phyloP scores from a whole-genome alignment of 1,140 invertebrate genomes.

The Laodelphax striatellus region DNA sequence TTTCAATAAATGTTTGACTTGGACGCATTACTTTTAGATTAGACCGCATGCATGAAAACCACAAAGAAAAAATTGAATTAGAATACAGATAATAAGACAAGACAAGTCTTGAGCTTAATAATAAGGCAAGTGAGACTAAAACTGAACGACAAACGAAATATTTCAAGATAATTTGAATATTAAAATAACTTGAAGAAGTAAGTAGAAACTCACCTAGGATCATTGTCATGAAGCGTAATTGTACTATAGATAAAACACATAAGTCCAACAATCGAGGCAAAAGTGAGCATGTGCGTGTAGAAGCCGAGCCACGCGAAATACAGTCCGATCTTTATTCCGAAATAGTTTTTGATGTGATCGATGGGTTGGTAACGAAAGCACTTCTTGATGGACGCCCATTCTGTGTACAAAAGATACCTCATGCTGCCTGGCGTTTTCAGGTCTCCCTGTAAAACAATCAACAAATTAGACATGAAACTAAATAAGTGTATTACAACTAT shows the following conservation, averaged over 20 bases:
- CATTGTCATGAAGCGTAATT: slow-evolving; percentile 54
- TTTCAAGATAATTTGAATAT: too few species aligned
- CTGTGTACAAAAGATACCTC: slow-evolving; percentile 63
- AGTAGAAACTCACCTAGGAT: slow-evolving; percentile 46
- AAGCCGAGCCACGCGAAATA: slow-evolving; percentile 98
- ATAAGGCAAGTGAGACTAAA: too few species aligned
- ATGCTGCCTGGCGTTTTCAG: slow-evolving; percentile 51
- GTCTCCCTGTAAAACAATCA: slow-evolving; percentile 62
- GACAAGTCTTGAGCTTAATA: too few species aligned
- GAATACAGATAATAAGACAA: too few species aligned
- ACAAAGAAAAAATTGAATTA: too few species aligned
- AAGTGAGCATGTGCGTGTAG: slow-evolving; percentile 88
- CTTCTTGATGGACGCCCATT: slow-evolving; percentile 75
- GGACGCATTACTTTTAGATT: too few species aligned
- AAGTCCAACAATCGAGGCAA: slow-evolving; percentile 71
- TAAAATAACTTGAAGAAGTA: too few species aligned
- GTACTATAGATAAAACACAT: slow-evolving; percentile 72
- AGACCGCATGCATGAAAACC: too few species aligned
- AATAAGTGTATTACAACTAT: too few species aligned
- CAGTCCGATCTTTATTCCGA: slow-evolving; percentile 83
- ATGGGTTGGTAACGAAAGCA: slow-evolving; percentile 79
- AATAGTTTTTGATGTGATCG: slow-evolving; percentile 76
- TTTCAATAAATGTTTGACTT: too few species aligned
- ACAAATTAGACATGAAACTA: slow-evolving; percentile 30
- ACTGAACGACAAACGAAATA: too few species aligned